Base-by-base conservation (phyloP, 2,113 vertebrate species). In the Catharus minimus region DNA sequence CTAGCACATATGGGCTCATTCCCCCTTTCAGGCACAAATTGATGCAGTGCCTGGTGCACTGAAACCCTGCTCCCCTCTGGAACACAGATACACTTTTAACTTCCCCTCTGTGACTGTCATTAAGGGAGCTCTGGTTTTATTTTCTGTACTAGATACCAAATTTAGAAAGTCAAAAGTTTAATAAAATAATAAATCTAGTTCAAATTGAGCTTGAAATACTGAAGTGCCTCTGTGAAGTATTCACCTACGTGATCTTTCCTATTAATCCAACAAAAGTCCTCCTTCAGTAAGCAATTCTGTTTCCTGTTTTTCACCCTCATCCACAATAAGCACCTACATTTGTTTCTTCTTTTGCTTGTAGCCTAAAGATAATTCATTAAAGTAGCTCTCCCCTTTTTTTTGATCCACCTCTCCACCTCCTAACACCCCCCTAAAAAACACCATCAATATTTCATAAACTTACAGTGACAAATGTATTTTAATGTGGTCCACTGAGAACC, bases 381-480 rank as follows among this genome's bases (percentile, higher is more conserved):
- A 97, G 94, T 94, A 95, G 93, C 86, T 92, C 89, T 95, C 88
- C 76, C 94, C 81, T 72, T 80, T 96, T 91, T 95, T 98, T 91
- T 95, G 97, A 97, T 97, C 97, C 95, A 97, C 96, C 96, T 98
- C 97, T 97, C 97, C 96, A 98, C 97, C 97, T 97, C 96, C 95
- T 73, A 96, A 95, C 91, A 96, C 92, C 96, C 96, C 82, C 97
- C 97, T 97, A 96, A 97, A 98, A 96, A 97, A 97, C 97, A 97
- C 97, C 98, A 98, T 98, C 98, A 98, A 98, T 98, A 98, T 98
- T 98, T 98, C 98, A 98, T 98, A 98, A 98, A 98, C 97, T 97
- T 97, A 97, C 95, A 95, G 98, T 99, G 99, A 99, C 98, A 99
- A 99, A 99, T 99, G 98, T 98, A 98, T 98, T 98, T 98, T 98